Conservation (phyloP, 2,797 vertebrate species). For the Peromyscus nudipes region DNA sequence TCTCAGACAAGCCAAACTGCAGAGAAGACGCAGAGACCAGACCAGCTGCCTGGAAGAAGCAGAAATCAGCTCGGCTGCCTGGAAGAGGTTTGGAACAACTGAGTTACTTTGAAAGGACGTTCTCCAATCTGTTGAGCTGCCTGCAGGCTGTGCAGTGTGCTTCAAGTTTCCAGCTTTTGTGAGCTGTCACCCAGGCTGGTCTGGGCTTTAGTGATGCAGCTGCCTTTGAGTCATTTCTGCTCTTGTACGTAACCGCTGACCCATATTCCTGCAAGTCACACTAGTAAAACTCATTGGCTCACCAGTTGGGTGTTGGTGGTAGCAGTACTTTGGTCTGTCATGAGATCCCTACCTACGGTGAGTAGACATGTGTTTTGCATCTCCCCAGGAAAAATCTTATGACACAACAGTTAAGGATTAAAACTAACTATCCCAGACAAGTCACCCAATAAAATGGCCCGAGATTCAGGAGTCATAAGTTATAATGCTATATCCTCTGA, state of each 20-base stretch:
- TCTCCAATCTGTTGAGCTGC: background rate
- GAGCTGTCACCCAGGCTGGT: background rate
- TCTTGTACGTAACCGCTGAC: background rate
- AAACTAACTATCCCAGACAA: conserved; percentile 20
- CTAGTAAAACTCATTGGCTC: background rate
- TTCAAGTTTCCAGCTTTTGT: background rate
- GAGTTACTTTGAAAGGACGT: background rate
- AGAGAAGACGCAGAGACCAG: background rate
- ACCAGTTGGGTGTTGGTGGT: background rate
- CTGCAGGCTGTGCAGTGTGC: background rate
- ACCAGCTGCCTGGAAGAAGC: background rate
- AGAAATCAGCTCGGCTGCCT: too few relatives aligned
- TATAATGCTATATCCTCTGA: background rate
- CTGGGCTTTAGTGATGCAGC: background rate
- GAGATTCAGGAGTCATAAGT: background rate
- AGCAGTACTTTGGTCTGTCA: background rate
- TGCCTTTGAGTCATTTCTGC: background rate
- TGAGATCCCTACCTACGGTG: background rate
- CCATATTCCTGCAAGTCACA: background rate
- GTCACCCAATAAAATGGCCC: background rate
- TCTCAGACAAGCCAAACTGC: background rate
- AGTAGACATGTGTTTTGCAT: background rate
- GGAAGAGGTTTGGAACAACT: background rate
- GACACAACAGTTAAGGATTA: background rate
- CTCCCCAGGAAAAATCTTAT: background rate